These are phyloP conservation scores for Catostomus latipinnis DNA, from an alignment of 2,797 vertebrate genomes.

Conservation along the genomic window DNA sequence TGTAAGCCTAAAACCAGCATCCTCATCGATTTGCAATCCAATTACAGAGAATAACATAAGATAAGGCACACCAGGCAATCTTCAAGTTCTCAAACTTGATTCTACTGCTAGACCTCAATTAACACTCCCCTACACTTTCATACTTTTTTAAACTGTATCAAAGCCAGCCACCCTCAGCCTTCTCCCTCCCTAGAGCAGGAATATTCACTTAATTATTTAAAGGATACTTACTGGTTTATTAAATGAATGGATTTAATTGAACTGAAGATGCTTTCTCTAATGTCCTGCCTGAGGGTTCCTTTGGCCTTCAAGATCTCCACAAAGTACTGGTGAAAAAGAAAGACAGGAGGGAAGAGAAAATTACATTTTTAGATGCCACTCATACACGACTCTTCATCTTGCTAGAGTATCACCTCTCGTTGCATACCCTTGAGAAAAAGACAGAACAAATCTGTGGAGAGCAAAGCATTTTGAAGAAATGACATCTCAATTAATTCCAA, in stretches of 20 bases:
- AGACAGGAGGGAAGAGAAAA: constrained; percentile 50
- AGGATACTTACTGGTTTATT: constrained; percentile 89
- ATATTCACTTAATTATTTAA: constrained; percentile 83
- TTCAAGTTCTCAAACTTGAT: constrained; percentile 71
- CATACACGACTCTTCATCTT: constrained; percentile 60
- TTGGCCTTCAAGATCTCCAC: constrained; percentile 92
- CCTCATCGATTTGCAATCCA: constrained; percentile 59
- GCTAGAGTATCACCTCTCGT: constrained; percentile 56
- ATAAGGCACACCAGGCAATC: constrained; percentile 65
- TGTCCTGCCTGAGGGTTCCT: constrained; percentile 83
- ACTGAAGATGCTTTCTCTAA: constrained; percentile 87
- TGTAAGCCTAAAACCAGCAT: constrained; percentile 51
- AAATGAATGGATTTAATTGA: constrained; percentile 87
- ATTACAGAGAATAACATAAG: constrained; percentile 62
- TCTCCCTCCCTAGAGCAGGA: constrained; percentile 60
- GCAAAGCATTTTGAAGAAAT: constrained; percentile 61
- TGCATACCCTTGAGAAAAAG: constrained; percentile 53
- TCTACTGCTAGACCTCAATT: constrained; percentile 74
- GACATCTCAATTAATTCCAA: constrained; percentile 71
- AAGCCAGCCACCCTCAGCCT: constrained; percentile 39
- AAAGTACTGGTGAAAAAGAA: constrained; percentile 82
- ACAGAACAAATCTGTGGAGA: constrained; percentile 40
- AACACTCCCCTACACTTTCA: constrained; percentile 56
- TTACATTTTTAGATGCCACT: constrained; percentile 50
- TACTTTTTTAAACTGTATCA: constrained; percentile 48